A percentile compares a stretch with the other conserved stretches of the same genome.
Evolutionary conservation across 2,797 vertebrate species (phyloP).

Genomic region (Sebastes cheni): DNA sequence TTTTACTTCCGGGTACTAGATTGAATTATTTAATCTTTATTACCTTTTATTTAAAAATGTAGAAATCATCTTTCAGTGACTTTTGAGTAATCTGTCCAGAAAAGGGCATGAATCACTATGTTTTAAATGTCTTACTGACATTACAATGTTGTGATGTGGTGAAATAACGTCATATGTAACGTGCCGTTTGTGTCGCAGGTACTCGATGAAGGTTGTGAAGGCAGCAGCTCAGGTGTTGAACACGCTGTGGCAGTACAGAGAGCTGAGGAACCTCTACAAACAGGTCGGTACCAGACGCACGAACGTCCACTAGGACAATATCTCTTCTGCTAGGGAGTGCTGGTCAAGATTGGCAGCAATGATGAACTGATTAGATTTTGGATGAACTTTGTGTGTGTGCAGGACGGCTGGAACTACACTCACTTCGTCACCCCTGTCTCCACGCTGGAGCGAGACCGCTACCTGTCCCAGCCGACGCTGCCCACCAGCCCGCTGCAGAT

Average conservation of each 20-base stretch:
- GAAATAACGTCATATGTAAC: background rate
- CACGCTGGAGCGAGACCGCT: constrained; percentile 94
- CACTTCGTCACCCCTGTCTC: constrained; percentile 98
- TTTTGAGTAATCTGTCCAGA: background rate
- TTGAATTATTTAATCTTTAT: no score
- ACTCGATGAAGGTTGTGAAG: constrained; percentile 96
- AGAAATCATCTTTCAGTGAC: accelerated
- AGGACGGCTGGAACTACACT: constrained; percentile 99
- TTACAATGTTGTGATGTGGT: background rate
- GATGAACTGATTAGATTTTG: background rate
- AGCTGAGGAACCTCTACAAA: constrained; percentile 96
- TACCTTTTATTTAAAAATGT: no score
- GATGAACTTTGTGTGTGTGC: background rate
- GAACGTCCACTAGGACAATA: no score
- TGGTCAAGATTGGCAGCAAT: no score
- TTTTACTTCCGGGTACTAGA: no score
- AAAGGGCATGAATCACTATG: background rate
- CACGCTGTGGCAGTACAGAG: constrained; percentile 97
- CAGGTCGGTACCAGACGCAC: constrained; percentile 77
- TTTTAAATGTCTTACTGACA: background rate
- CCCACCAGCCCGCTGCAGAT: constrained; percentile 94
- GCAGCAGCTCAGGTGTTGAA: constrained; percentile 97
- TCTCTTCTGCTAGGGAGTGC: no score
- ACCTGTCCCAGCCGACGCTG: constrained; percentile 96
- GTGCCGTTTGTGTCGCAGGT: constrained; percentile 74